phyloP scores from a whole-genome alignment of 2,888 invertebrate genomes.

The Linyphia triangularis region DNA sequence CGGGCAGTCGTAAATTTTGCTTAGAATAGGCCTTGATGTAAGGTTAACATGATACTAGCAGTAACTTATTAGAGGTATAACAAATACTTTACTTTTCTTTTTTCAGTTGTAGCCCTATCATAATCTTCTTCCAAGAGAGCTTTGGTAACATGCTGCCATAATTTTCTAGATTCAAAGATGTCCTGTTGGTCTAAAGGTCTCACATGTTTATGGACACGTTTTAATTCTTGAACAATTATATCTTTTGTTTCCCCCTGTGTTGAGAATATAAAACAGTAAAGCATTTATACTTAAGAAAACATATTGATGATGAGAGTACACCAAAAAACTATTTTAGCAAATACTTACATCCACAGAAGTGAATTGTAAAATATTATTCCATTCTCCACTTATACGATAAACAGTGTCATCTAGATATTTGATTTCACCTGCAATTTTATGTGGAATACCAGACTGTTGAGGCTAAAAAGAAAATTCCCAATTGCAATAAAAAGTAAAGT shows the following conservation, averaged over 20 bases:
- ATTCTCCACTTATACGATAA: slow-evolving; percentile 81
- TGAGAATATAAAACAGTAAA: too few relatives aligned
- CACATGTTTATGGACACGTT: slow-evolving; percentile 79
- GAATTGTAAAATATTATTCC: slow-evolving; percentile 81
- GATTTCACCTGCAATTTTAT: slow-evolving; percentile 81
- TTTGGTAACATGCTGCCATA: slow-evolving; percentile 81
- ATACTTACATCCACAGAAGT: slow-evolving; percentile 79
- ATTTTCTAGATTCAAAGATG: slow-evolving; percentile 81
- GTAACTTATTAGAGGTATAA: neutral
- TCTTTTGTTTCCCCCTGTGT: slow-evolving; percentile 26
- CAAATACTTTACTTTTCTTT: slow-evolving; percentile 58
- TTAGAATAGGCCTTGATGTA: too few relatives aligned
- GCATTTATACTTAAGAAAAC: too few relatives aligned
- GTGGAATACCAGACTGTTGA: slow-evolving; percentile 82
- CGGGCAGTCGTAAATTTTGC: too few relatives aligned
- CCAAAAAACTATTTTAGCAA: neutral
- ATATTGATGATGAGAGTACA: too few relatives aligned
- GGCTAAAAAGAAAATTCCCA: slow-evolving; percentile 80
- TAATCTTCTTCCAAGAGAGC: slow-evolving; percentile 80
- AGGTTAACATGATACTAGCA: neutral
- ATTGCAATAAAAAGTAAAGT: too few relatives aligned
- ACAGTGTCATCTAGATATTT: slow-evolving; percentile 79
- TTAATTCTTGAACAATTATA: slow-evolving; percentile 62
- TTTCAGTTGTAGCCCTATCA: slow-evolving; percentile 52
- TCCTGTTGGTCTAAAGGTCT: slow-evolving; percentile 80